Percentiles rank a stretch among this genome's conserved stretches.
Conservation (phyloP, 2,113 vertebrate genomes). For the Cynoglossus semilaevis region DNA sequence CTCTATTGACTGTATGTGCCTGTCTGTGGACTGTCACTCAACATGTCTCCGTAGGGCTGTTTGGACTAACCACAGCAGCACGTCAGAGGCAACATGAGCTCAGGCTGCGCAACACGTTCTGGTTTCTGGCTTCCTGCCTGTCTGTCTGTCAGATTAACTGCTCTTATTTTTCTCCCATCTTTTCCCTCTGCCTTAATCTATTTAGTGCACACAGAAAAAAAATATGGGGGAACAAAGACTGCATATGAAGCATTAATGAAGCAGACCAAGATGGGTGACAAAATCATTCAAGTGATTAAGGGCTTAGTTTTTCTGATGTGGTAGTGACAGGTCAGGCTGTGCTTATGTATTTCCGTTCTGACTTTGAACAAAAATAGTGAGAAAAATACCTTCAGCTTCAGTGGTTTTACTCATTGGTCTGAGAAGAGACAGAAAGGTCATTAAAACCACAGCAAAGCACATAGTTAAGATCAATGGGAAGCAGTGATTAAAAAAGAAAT, state of each 20-base stretch:
- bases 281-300: not conserved
- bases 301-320: not conserved
- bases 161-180: not conserved
- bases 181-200: not conserved
- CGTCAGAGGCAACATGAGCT: slow-evolving; percentile 51
- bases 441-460: slow-evolving; percentile 6
- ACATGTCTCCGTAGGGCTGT: slow-evolving; percentile 53
- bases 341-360: not conserved
- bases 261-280: slow-evolving; percentile 1
- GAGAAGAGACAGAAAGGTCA: slow-evolving; percentile 1
- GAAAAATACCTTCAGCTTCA: not conserved
- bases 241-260: slow-evolving; percentile 18
- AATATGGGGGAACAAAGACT: too few relatives aligned
- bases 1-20: slow-evolving; percentile 63
- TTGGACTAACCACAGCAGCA: slow-evolving; percentile 65
- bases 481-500: not conserved
- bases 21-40: slow-evolving; percentile 62
- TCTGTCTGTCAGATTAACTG: slow-evolving; percentile 20
- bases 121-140: slow-evolving; percentile 1
- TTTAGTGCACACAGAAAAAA: too few relatives aligned
- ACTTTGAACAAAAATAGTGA: not conserved
- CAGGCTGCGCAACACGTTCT: slow-evolving; percentile 31
- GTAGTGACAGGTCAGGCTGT: not conserved
- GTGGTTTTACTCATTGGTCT: not conserved
- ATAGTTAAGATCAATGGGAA: slow-evolving; percentile 1